phyloP scores from a whole-genome alignment of 2,797 vertebrate species.

The Scleropages formosus region DNA sequence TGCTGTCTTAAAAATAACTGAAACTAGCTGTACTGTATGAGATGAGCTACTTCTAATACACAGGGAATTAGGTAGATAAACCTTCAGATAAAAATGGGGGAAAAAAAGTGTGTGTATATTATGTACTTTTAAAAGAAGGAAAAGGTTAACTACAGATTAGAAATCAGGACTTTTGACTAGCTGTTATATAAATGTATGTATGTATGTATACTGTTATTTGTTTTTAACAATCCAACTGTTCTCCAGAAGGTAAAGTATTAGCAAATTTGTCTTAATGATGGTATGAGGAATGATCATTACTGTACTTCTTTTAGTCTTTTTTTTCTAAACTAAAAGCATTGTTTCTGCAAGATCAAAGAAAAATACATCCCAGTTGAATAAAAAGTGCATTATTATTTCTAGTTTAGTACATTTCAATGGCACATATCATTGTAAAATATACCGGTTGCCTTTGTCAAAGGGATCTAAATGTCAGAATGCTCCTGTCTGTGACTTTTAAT shows the following conservation, averaged over 20 bases:
- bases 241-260: conserved; percentile 61
- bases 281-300: conserved; percentile 21
- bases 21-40: conserved; percentile 55
- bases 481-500: not conserved
- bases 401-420: conserved; percentile 23
- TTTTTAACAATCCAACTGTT: conserved; percentile 48
- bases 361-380: conserved; percentile 27
- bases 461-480: not conserved
- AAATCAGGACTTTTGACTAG: conserved; percentile 38
- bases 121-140: conserved; percentile 48
- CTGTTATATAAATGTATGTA: conserved; percentile 40
- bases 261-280: conserved; percentile 47
- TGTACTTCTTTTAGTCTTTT: conserved; percentile 24
- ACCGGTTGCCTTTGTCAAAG: not conserved
- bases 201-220: conserved; percentile 48
- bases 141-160: conserved; percentile 32
- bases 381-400: conserved; percentile 24
- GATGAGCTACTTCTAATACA: conserved; percentile 34
- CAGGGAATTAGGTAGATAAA: conserved; percentile 33
- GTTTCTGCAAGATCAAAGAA: conserved; percentile 25
- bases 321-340: conserved; percentile 31
- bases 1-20: conserved; percentile 36
- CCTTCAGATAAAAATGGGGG: conserved; percentile 18
- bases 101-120: conserved; percentile 54
- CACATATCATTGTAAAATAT: conserved; percentile 17